These are phyloP conservation scores for Rotaria macrura DNA, from an alignment of 2,888 invertebrate genomes.

Conservation along the genomic window DNA sequence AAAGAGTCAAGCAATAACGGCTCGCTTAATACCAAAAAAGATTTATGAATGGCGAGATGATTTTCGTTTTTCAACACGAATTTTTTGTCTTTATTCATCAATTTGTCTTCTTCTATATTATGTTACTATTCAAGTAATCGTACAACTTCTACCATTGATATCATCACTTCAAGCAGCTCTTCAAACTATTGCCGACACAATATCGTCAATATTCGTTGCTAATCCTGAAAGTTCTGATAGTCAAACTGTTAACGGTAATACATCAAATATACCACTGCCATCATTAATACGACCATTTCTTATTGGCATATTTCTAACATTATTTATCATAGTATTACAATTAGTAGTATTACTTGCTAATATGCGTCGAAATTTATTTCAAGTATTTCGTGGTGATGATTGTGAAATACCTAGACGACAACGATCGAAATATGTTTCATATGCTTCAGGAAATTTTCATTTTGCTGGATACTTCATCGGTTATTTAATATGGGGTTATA, in stretches of 20 bases:
- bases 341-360: not conserved
- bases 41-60: slow-evolving; percentile 7
- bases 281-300: not conserved
- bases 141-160: not conserved
- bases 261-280: not conserved
- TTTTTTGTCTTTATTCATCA: not conserved
- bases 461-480: slow-evolving; percentile 17
- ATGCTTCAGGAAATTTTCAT: not conserved
- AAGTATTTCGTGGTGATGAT: not conserved
- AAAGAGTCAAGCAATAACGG: not conserved
- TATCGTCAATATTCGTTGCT: not conserved
- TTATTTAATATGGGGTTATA: slow-evolving; percentile 4
- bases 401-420: not conserved
- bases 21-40: not conserved
- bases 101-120: not conserved
- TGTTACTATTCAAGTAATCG: not conserved
- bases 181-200: not conserved
- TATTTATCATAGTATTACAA: not conserved
- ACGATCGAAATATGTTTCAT: not conserved
- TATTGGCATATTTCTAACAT: not conserved
- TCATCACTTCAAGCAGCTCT: not conserved
- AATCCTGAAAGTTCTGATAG: not conserved
- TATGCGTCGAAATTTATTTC: not conserved
- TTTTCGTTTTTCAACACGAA: not conserved
- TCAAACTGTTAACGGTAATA: not conserved